A percentile compares a stretch with the other conserved stretches of the same genome.
phyloP scores from a whole-genome alignment of 2,113 vertebrate genomes.

The Scytalopus superciliaris region DNA sequence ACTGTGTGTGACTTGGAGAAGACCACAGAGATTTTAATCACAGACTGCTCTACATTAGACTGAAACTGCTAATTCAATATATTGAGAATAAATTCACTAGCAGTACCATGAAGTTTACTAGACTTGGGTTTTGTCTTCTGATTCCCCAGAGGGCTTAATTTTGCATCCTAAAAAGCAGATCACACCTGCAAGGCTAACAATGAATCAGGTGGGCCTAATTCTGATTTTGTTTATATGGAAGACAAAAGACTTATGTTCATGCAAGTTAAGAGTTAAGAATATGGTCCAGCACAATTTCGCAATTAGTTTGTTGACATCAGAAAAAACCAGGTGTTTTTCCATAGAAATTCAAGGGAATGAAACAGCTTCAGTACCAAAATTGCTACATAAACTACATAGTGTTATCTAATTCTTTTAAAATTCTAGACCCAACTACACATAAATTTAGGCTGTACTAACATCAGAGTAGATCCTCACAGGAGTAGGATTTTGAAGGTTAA shows the following conservation, averaged over 20 bases:
- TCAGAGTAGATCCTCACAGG: not conserved
- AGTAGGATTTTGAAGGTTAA: not conserved
- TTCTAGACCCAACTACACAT: not conserved
- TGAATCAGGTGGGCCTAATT: not conserved
- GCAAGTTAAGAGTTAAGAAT: not conserved
- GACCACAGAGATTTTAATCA: not conserved
- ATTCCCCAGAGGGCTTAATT: not conserved
- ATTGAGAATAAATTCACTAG: not conserved
- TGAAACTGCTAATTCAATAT: not conserved
- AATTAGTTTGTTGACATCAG: not conserved
- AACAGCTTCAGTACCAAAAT: not conserved
- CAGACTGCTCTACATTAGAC: not conserved
- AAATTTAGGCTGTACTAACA: not conserved
- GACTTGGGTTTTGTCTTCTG: not conserved
- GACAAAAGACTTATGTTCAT: not conserved
- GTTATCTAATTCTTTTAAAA: not conserved
- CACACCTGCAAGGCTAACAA: rapidly evolving
- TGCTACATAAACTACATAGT: not conserved
- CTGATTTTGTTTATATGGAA: not conserved
- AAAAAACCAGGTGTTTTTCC: not conserved
- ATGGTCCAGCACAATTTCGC: not conserved
- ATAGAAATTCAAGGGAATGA: not conserved
- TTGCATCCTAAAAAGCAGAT: not conserved
- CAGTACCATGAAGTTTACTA: not conserved
- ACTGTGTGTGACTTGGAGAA: not conserved